These are phyloP conservation scores for Tetanocera ferruginea DNA, from an alignment of 2,888 invertebrate genomes.

Conservation along the genomic window DNA sequence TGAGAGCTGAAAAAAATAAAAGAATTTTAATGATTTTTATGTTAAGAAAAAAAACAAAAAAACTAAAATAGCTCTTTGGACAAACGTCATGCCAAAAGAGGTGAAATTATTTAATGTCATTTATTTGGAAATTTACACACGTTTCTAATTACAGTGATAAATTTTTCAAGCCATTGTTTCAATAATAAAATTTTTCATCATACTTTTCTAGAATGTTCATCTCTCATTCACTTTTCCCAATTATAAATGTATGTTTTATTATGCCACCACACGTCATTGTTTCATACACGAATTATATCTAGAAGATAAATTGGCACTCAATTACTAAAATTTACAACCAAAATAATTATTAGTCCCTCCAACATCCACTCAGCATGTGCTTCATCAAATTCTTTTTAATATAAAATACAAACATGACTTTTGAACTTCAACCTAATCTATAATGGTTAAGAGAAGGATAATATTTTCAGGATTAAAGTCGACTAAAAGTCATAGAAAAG, in stretches of 20 bases:
- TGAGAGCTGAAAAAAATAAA: conserved; percentile 73
- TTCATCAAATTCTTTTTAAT: not conserved
- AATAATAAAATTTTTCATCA: no score
- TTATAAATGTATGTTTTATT: no score
- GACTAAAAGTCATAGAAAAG: not conserved
- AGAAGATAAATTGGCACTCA: not conserved
- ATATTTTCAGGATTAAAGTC: conserved; percentile 6
- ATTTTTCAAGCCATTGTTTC: no score
- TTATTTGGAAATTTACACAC: conserved; percentile 2
- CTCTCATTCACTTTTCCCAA: no score
- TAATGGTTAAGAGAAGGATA: conserved; percentile 39
- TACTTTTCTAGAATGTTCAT: no score
- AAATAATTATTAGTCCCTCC: no score
- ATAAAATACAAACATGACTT: conserved; percentile 20
- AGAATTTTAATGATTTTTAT: not conserved
- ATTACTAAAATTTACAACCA: not conserved
- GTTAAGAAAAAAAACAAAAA: not conserved
- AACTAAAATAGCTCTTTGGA: not conserved
- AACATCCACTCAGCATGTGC: not conserved
- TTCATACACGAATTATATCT: no score
- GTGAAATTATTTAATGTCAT: no score
- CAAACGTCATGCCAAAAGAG: not conserved
- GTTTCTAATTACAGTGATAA: no score
- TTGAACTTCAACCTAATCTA: conserved; percentile 36
- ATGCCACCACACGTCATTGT: no score